These are phyloP conservation scores for Phyllopteryx taeniolatus DNA, from an alignment of 2,113 vertebrate genomes.

Conservation along the genomic window DNA sequence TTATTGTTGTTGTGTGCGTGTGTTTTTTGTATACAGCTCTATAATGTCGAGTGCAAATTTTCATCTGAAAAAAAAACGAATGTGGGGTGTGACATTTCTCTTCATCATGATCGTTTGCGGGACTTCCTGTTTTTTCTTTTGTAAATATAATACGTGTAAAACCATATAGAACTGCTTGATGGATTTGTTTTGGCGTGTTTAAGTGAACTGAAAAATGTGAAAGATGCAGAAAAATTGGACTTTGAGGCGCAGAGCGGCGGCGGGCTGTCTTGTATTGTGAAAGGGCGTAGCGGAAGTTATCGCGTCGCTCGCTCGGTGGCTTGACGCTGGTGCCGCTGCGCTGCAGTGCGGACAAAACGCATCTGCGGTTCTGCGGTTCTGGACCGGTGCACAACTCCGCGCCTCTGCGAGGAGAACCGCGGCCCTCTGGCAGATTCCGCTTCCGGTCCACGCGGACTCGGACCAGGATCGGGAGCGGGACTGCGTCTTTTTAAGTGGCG, in stretches of 20 bases:
- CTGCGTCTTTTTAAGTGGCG: neutral
- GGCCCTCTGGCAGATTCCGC: neutral
- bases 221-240: neutral
- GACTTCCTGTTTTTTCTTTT: no score
- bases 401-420: neutral
- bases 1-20: no score
- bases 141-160: no score
- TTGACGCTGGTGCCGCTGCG: neutral
- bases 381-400: neutral
- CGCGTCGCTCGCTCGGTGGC: neutral
- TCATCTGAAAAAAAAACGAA: no score
- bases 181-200: no score
- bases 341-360: constrained; percentile 5
- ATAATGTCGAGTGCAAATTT: no score
- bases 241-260: neutral
- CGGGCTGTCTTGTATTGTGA: neutral
- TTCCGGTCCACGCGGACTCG: neutral
- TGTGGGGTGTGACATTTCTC: no score
- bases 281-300: neutral
- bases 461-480: neutral
- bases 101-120: no score
- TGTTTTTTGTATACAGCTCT: no score
- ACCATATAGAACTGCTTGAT: no score
- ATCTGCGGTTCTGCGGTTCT: neutral
- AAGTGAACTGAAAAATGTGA: no score